Conservation (phyloP, 2,888 invertebrate genomes). For the Opisthograptis luteolata region DNA sequence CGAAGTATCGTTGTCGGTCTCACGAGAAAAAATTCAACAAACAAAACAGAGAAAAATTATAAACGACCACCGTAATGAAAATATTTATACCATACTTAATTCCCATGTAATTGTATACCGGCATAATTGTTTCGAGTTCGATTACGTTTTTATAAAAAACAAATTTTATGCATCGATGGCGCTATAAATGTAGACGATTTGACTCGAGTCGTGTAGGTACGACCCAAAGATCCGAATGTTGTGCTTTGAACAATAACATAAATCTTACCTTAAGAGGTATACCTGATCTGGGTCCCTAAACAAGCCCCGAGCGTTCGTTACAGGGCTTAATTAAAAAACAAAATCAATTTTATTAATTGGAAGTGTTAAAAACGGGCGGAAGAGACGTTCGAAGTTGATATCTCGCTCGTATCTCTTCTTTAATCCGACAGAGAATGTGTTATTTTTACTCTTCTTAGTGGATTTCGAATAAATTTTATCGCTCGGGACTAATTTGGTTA, state of each 20-base stretch:
- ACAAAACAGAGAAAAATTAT: slow-evolving; percentile 1
- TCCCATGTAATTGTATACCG: slow-evolving; percentile 56
- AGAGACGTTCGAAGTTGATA: slow-evolving; percentile 73
- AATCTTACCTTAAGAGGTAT: slow-evolving; percentile 78
- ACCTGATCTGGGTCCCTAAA: slow-evolving; percentile 73
- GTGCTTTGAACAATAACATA: slow-evolving; percentile 81
- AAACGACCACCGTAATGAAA: slow-evolving; percentile 36
- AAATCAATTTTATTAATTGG: slow-evolving; percentile 85
- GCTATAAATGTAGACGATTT: slow-evolving; percentile 66
- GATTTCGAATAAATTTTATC: slow-evolving; percentile 84
- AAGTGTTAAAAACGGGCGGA: slow-evolving; percentile 84
- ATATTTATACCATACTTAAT: slow-evolving; percentile 53
- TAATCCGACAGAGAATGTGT: slow-evolving; percentile 83
- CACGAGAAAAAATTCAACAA: slow-evolving; percentile 6
- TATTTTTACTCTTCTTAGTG: slow-evolving; percentile 83
- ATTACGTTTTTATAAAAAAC: slow-evolving; percentile 63
- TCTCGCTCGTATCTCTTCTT: slow-evolving; percentile 82
- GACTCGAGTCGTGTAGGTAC: slow-evolving; percentile 54
- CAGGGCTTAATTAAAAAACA: slow-evolving; percentile 82
- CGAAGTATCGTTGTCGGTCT: not conserved
- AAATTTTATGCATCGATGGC: slow-evolving; percentile 60
- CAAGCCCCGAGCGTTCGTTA: slow-evolving; percentile 75
- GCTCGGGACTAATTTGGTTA: slow-evolving; percentile 83
- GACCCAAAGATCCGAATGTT: slow-evolving; percentile 63
- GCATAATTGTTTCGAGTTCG: slow-evolving; percentile 55